Evolutionary conservation across 1,140 invertebrate species (phyloP).

Genomic region (Asbolus verrucosus): DNA sequence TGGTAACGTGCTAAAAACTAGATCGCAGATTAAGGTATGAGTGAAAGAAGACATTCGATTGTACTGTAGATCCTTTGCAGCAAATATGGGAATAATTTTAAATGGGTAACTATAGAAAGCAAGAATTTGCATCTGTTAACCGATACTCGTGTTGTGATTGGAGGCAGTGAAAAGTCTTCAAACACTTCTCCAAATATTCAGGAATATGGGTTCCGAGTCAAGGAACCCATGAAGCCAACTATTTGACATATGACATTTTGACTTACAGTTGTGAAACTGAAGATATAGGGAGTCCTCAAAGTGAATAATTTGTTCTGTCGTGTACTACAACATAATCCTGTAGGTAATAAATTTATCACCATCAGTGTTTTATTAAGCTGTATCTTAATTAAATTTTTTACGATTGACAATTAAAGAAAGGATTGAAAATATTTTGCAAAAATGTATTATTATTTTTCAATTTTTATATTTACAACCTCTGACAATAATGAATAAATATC

Average conservation of each 20-base stretch:
- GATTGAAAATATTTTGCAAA: too few species aligned
- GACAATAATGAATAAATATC: too few species aligned
- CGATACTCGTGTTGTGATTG: background rate
- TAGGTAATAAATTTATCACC: too few species aligned
- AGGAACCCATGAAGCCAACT: background rate
- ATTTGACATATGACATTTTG: constrained; percentile 1
- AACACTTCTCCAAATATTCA: background rate
- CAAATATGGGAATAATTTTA: background rate
- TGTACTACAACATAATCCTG: too few species aligned
- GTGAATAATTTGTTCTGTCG: too few species aligned
- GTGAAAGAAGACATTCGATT: background rate
- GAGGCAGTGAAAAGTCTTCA: background rate
- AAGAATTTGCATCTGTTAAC: background rate
- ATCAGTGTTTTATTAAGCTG: too few species aligned
- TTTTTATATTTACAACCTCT: too few species aligned
- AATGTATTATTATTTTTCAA: too few species aligned
- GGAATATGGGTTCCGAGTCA: constrained; percentile 5
- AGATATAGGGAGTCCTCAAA: too few species aligned
- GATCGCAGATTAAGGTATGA: background rate
- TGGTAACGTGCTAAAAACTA: background rate
- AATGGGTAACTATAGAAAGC: background rate
- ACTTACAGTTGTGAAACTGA: background rate
- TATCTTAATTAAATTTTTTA: too few species aligned
- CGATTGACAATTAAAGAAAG: too few species aligned
- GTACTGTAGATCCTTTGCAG: background rate